phyloP scores from a whole-genome alignment of 2,113 vertebrate species.

The Otocyon megalotis region DNA sequence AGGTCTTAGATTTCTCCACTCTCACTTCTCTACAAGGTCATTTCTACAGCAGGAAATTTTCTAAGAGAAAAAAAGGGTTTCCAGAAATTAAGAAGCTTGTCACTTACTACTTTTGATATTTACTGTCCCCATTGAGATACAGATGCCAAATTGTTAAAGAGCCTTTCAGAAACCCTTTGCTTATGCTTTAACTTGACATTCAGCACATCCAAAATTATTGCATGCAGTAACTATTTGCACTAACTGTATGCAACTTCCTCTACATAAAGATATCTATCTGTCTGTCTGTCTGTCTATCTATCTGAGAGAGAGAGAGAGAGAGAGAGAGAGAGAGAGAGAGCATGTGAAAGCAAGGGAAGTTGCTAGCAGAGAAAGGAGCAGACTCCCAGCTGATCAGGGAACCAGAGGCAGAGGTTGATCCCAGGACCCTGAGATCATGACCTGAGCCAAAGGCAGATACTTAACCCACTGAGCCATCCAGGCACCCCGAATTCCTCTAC shows the following conservation, averaged over 20 bases:
- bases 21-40: neutral
- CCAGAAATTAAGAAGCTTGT: neutral
- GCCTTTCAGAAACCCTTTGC: neutral
- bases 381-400: too few relatives aligned
- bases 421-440: too few relatives aligned
- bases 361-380: too few relatives aligned
- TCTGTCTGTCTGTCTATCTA: too few relatives aligned
- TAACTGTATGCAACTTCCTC: neutral
- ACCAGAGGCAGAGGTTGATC: too few relatives aligned
- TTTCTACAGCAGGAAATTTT: neutral
- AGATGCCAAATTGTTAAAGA: neutral
- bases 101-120: neutral
- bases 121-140: neutral
- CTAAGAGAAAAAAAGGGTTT: neutral
- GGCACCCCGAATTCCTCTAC: neutral
- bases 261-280: too few relatives aligned
- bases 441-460: too few relatives aligned
- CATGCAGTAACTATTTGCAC: neutral
- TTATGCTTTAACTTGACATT: neutral
- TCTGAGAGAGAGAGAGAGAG: too few relatives aligned
- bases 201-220: too few relatives aligned
- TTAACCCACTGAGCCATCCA: too few relatives aligned
- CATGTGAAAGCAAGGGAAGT: too few relatives aligned
- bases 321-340: too few relatives aligned
- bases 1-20: neutral